Conservation (phyloP, 2,113 vertebrate genomes). For the Nothoprocta pentlandii region DNA sequence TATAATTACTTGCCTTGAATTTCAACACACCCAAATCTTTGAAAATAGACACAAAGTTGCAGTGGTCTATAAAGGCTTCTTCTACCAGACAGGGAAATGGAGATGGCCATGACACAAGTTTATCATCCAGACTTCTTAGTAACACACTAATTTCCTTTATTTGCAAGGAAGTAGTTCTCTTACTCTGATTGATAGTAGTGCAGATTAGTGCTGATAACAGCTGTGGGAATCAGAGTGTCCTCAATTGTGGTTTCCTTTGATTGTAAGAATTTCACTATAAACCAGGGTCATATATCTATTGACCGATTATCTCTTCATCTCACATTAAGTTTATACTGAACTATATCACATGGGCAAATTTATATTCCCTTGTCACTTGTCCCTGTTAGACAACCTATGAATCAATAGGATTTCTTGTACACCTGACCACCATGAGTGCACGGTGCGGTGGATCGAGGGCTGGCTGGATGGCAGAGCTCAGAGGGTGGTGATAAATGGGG, state of each 20-base stretch:
- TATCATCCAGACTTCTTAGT: background rate
- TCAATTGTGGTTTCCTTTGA: conserved; percentile 6
- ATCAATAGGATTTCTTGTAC: background rate
- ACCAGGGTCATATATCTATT: background rate
- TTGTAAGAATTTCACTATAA: background rate
- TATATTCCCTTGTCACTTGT: background rate
- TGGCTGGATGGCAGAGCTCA: too few relatives aligned
- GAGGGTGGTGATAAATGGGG: too few relatives aligned
- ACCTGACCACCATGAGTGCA: too few relatives aligned
- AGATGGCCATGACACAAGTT: background rate
- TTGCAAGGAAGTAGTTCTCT: background rate
- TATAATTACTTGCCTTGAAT: background rate
- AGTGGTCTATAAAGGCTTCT: background rate
- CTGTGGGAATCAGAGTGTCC: background rate
- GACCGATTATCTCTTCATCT: background rate
- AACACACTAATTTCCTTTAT: conserved; percentile 25
- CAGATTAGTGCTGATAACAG: background rate
- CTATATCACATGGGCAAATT: background rate
- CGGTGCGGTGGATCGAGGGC: too few relatives aligned
- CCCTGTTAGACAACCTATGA: background rate
- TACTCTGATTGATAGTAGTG: background rate
- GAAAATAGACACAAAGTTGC: background rate
- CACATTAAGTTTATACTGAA: background rate
- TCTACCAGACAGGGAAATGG: background rate
- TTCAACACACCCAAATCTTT: background rate